These are phyloP conservation scores for Alsophila aescularia DNA, from an alignment of 2,888 invertebrate species.

Conservation along the genomic window DNA sequence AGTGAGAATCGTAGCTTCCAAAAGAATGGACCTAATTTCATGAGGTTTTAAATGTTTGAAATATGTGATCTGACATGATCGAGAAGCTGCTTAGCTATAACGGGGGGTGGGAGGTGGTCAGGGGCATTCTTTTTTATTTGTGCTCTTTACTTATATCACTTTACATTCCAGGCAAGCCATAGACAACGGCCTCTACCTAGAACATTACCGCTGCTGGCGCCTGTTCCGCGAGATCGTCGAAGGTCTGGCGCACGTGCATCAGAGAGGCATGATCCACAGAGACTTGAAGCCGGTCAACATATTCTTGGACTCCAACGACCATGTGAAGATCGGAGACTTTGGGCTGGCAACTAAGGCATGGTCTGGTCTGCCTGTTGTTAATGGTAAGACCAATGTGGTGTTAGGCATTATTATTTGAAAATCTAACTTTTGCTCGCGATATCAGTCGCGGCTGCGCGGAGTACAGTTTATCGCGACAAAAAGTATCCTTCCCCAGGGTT, in stretches of 20 bases:
- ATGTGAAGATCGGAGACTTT: conserved; percentile 99
- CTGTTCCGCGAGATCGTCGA: conserved; percentile 98
- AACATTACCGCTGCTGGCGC: conserved; percentile 93
- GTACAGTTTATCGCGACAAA: too few species aligned
- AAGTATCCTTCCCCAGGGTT: too few species aligned
- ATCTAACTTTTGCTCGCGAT: too few species aligned
- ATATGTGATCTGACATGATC: too few species aligned
- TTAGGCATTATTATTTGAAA: not conserved
- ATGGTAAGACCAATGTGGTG: conserved; percentile 59
- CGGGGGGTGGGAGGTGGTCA: too few species aligned
- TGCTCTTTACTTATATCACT: not conserved
- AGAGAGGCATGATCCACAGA: conserved; percentile 94
- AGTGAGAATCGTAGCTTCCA: too few species aligned
- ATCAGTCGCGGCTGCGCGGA: too few species aligned
- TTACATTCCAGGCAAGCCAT: conserved; percentile 88
- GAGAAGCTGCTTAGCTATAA: too few species aligned
- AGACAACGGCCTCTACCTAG: conserved; percentile 90
- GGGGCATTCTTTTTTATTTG: too few species aligned
- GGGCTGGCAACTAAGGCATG: conserved; percentile 94
- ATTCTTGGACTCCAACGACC: conserved; percentile 96
- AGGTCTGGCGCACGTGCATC: conserved; percentile 94
- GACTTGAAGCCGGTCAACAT: conserved; percentile 96
- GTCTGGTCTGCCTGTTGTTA: conserved; percentile 71
- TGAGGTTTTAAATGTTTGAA: too few species aligned
- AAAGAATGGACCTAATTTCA: too few species aligned